These are phyloP conservation scores for Rhegmatorhina hoffmannsi DNA, from an alignment of 2,113 vertebrate genomes.

Conservation along the genomic window DNA sequence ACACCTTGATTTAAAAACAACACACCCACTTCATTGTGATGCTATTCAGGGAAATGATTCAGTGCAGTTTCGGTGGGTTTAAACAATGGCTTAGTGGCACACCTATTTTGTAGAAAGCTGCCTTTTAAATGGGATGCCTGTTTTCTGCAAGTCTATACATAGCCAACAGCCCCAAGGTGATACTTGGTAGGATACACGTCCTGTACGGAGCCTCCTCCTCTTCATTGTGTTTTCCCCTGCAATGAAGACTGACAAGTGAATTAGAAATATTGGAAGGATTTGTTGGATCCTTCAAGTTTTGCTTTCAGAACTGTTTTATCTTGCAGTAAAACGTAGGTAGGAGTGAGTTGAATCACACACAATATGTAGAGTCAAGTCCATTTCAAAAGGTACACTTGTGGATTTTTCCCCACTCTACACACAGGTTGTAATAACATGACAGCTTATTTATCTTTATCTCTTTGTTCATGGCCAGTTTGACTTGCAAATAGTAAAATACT, in stretches of 20 bases:
- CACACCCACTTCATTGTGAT: constrained; percentile 53
- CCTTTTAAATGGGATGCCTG: constrained; percentile 36
- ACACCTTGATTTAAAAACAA: constrained; percentile 55
- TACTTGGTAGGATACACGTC: background rate
- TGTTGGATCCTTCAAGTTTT: background rate
- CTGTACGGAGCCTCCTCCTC: background rate
- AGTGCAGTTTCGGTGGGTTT: constrained; percentile 63
- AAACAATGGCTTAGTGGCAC: constrained; percentile 62
- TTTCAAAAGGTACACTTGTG: background rate
- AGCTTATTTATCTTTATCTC: background rate
- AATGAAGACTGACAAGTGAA: background rate
- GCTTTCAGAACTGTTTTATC: background rate
- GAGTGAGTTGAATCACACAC: background rate
- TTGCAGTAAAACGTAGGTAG: background rate
- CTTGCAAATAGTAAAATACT: background rate
- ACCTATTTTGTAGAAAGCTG: constrained; percentile 64
- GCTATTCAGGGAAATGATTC: constrained; percentile 68
- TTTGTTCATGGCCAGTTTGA: background rate
- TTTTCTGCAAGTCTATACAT: constrained; percentile 43
- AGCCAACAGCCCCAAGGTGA: background rate
- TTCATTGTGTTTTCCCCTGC: background rate
- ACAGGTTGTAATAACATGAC: background rate
- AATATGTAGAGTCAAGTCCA: background rate
- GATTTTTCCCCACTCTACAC: fast-evolving
- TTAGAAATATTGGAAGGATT: background rate